Evolutionary conservation across 2,888 invertebrate species (phyloP).

Genomic region (Oscheius sp.): DNA sequence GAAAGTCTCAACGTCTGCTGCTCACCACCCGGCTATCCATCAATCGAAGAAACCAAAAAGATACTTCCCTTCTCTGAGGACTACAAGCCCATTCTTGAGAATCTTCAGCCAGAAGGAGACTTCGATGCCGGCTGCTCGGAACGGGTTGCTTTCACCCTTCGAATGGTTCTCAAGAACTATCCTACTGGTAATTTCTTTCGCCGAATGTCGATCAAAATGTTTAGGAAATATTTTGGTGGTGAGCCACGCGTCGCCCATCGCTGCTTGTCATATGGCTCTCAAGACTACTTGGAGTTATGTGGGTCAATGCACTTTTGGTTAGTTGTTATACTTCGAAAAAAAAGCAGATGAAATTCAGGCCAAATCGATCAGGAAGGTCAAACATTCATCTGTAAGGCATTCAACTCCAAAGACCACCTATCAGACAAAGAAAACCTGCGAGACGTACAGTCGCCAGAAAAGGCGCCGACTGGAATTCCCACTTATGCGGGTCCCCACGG

Average conservation of each 20-base stretch:
- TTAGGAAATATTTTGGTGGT: slow-evolving; percentile 61
- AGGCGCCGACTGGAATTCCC: not conserved
- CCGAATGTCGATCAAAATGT: not conserved
- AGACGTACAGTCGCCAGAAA: slow-evolving; percentile 15
- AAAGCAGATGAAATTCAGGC: slow-evolving; percentile 4
- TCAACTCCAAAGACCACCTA: slow-evolving; percentile 25
- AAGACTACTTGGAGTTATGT: slow-evolving; percentile 58
- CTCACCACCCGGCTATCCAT: slow-evolving; percentile 52
- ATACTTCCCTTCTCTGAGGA: no score
- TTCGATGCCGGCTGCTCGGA: slow-evolving; percentile 49
- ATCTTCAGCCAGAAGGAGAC: slow-evolving; percentile 45
- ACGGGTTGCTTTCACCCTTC: slow-evolving; percentile 50
- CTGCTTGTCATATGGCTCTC: slow-evolving; percentile 58
- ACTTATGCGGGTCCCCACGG: not conserved
- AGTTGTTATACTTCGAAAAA: not conserved
- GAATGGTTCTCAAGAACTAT: slow-evolving; percentile 45
- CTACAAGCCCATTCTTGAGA: slow-evolving; percentile 55
- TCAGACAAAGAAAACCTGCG: slow-evolving; percentile 29
- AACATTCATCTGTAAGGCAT: not conserved
- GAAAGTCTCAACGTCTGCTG: slow-evolving; percentile 58
- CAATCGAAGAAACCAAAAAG: slow-evolving; percentile 50
- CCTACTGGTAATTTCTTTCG: slow-evolving; percentile 30
- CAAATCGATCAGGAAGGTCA: slow-evolving; percentile 20
- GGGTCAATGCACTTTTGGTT: slow-evolving; percentile 60
- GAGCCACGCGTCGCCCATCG: slow-evolving; percentile 64